These are phyloP conservation scores for Standfussiana lucernea DNA, from an alignment of 2,888 invertebrate species.

Conservation along the genomic window DNA sequence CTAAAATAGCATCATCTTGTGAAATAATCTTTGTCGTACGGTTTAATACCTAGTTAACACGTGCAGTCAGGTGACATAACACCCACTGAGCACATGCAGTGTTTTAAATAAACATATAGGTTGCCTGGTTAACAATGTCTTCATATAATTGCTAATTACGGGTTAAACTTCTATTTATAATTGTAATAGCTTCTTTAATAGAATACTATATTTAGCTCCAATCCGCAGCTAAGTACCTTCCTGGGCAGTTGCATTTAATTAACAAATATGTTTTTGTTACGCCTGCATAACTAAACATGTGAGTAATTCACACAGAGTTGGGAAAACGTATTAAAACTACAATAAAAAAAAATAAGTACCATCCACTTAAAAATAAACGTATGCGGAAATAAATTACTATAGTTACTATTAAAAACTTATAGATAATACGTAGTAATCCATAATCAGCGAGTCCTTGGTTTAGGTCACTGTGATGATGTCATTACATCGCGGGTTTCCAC, in stretches of 20 bases:
- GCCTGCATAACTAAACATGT: background rate
- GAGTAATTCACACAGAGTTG: conserved; percentile 4
- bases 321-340: background rate
- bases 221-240: background rate
- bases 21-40: conserved; percentile 73
- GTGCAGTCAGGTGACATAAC: conserved; percentile 74
- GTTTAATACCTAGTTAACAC: conserved; percentile 66
- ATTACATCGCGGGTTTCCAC: conserved; percentile 58
- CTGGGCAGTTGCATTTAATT: conserved; percentile 13
- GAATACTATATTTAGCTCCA: conserved; percentile 26
- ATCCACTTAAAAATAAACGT: background rate
- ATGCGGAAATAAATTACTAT: conserved; percentile 41
- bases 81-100: conserved; percentile 48
- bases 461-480: conserved; percentile 76
- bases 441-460: conserved; percentile 68
- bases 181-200: background rate
- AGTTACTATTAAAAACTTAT: conserved; percentile 6
- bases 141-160: background rate
- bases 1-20: conserved; percentile 86
- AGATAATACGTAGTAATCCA: conserved; percentile 25
- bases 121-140: background rate
- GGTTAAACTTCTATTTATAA: too few species aligned
- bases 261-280: conserved; percentile 16
- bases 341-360: background rate
- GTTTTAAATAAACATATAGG: conserved; percentile 50